phyloP scores from a whole-genome alignment of 2,888 invertebrate genomes.

The Clistopyga incitator region DNA sequence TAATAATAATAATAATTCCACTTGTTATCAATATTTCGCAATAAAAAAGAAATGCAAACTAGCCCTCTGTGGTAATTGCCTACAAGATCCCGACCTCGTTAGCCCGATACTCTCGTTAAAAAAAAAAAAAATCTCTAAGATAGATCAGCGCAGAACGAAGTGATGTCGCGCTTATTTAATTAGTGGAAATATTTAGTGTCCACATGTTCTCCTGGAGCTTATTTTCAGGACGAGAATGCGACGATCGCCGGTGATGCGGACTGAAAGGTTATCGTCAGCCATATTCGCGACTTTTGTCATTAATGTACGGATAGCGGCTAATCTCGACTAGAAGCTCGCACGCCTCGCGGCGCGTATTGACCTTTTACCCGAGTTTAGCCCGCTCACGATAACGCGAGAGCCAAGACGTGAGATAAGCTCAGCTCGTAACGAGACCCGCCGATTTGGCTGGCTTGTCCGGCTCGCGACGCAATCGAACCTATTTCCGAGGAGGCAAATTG shows the following conservation, averaged over 20 bases:
- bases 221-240: not conserved
- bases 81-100: no score
- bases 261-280: not conserved
- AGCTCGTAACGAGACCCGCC: conserved; percentile 53
- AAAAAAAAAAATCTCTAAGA: no score
- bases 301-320: not conserved
- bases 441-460: conserved; percentile 53
- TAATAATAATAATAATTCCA: not conserved
- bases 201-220: not conserved
- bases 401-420: conserved; percentile 54
- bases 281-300: not conserved
- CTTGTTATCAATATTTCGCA: no score
- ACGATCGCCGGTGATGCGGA: not conserved
- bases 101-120: no score
- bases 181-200: not conserved
- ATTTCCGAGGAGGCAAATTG: conserved; percentile 23
- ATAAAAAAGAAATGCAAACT: no score
- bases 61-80: no score
- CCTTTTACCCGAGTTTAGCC: conserved; percentile 58
- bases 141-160: no score
- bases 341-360: conserved; percentile 52
- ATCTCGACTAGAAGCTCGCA: conserved; percentile 38
- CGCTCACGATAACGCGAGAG: conserved; percentile 53
- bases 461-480: conserved; percentile 40
- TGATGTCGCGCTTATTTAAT: not conserved